Conservation (phyloP, 2,797 vertebrate genomes). For the Poecilia velifera region DNA sequence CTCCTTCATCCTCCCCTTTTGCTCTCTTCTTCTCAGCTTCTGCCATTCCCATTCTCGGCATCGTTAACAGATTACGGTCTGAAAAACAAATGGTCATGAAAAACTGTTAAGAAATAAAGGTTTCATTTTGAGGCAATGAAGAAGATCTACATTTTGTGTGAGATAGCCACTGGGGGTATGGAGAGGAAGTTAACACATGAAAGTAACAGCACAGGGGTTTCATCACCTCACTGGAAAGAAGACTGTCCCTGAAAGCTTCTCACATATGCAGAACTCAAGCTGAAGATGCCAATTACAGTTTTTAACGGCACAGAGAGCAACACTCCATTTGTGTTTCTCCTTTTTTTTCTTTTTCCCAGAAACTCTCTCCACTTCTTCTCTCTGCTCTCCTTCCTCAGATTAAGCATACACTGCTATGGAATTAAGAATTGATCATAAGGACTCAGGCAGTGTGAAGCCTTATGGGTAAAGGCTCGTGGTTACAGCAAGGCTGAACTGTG, state of each 20-base stretch:
- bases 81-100: conserved; percentile 2
- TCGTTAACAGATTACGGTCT: conserved; percentile 26
- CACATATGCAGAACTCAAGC: background rate
- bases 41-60: conserved; percentile 1
- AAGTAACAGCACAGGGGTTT: background rate
- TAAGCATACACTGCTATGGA: background rate
- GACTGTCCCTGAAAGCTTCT: background rate
- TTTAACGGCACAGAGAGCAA: background rate
- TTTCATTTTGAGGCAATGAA: background rate
- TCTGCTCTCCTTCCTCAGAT: background rate
- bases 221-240: background rate
- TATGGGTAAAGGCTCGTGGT: background rate
- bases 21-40: background rate
- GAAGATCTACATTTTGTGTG: background rate
- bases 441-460: background rate
- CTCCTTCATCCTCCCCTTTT: background rate
- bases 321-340: background rate
- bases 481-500: background rate
- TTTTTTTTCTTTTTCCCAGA: background rate
- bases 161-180: background rate
- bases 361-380: background rate
- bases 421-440: conserved; percentile 2
- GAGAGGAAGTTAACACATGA: background rate
- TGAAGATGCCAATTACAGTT: background rate
- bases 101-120: background rate